These are phyloP conservation scores for Ammospiza caudacuta DNA, from an alignment of 2,113 vertebrate genomes.

Conservation along the genomic window DNA sequence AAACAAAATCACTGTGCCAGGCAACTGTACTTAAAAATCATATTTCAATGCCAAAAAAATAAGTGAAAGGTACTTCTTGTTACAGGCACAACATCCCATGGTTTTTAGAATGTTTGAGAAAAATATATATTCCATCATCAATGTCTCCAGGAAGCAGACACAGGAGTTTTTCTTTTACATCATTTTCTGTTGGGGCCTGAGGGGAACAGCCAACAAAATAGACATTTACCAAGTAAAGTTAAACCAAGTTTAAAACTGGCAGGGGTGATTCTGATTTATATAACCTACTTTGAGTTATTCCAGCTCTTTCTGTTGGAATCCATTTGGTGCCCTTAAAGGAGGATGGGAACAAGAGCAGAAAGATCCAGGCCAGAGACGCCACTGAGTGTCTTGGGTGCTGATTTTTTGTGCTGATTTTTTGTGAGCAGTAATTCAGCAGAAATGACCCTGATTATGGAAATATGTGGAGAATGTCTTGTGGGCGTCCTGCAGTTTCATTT, in stretches of 20 bases:
- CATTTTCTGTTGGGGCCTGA: neutral
- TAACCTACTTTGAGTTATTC: neutral
- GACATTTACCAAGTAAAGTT: neutral
- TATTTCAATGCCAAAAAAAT: conserved; percentile 39
- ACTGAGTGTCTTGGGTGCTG: neutral
- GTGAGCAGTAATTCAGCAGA: conserved; percentile 44
- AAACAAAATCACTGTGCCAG: conserved; percentile 33
- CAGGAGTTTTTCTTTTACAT: neutral
- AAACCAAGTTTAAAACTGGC: neutral
- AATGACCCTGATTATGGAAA: conserved; percentile 51
- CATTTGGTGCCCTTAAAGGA: neutral
- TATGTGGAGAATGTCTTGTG: conserved; percentile 73
- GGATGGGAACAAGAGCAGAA: neutral
- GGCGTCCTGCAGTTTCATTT: conserved; percentile 49
- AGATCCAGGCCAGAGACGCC: neutral
- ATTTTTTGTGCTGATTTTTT: neutral
- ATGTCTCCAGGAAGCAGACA: neutral
- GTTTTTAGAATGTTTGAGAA: conserved; percentile 3
- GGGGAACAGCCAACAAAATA: neutral
- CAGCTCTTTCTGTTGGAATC: neutral
- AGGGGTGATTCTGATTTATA: neutral
- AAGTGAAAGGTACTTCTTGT: neutral
- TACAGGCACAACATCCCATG: conserved; percentile 16
- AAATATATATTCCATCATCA: neutral
- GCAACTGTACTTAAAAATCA: conserved; percentile 50